Percentiles rank a stretch among this genome's conserved stretches.
phyloP scores from a whole-genome alignment of 2,113 vertebrate genomes.

The Aphelocoma coerulescens region DNA sequence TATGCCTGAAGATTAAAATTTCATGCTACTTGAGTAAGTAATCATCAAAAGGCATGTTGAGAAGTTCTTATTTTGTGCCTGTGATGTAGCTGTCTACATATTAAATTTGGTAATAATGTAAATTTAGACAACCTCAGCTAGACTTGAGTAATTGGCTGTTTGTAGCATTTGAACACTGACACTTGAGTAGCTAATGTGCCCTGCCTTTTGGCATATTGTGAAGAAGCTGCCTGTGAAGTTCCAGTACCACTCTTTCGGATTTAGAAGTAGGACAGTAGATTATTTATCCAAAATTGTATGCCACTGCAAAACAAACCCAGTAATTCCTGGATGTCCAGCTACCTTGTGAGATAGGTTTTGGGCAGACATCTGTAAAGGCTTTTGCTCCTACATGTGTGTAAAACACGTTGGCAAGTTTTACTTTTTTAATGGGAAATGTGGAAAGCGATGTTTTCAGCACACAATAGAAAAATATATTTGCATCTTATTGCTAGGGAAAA shows the following conservation, averaged over 20 bases:
- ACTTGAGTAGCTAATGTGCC: neutral
- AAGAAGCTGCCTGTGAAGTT: neutral
- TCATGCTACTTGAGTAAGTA: neutral
- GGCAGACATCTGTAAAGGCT: neutral
- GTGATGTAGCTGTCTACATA: neutral
- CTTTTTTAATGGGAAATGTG: neutral
- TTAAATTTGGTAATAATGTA: neutral
- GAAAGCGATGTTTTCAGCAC: neutral
- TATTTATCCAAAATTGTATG: neutral
- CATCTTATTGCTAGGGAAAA: neutral
- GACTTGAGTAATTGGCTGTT: neutral
- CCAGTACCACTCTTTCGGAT: neutral
- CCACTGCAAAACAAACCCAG: neutral
- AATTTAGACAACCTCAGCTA: neutral
- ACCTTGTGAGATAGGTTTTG: neutral
- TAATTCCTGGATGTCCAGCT: neutral
- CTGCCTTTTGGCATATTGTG: neutral
- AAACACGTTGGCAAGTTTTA: neutral
- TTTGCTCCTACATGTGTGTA: neutral
- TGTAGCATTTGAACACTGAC: neutral
- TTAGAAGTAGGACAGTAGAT: neutral
- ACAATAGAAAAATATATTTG: neutral
- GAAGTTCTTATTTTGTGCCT: neutral
- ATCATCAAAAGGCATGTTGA: neutral
- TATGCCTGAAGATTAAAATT: neutral